Evolutionary conservation across 1,140 invertebrate species (phyloP).

Genomic region (Lordiphosa stackelbergi): DNA sequence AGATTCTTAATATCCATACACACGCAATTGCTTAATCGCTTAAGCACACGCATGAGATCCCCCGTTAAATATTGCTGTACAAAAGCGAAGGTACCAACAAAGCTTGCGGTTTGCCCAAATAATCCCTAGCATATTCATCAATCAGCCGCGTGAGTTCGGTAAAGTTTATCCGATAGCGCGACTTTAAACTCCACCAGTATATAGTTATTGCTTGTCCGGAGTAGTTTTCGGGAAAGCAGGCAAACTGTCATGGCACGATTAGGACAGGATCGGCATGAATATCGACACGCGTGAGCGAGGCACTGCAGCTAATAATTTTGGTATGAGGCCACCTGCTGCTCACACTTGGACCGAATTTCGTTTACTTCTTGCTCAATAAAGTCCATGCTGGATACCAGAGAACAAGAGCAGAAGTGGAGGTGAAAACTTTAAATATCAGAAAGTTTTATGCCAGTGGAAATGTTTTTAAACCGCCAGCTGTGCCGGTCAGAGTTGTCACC

Average conservation of each 20-base stretch:
- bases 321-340: conserved; percentile 81
- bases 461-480: too few relatives aligned
- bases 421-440: too few relatives aligned
- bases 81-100: conserved; percentile 80
- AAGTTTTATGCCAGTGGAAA: too few relatives aligned
- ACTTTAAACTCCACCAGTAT: conserved; percentile 86
- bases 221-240: conserved; percentile 82
- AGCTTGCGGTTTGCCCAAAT: conserved; percentile 81
- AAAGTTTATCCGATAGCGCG: conserved; percentile 83
- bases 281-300: conserved; percentile 79
- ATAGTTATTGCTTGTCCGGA: conserved; percentile 81
- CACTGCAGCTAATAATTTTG: conserved; percentile 82
- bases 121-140: conserved; percentile 81
- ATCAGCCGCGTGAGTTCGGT: conserved; percentile 81
- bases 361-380: conserved; percentile 82
- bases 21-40: conserved; percentile 84
- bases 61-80: conserved; percentile 84
- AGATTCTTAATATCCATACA: conserved; percentile 72
- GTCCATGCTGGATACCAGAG: conserved; percentile 79
- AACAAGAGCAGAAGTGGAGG: too few relatives aligned
- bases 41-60: conserved; percentile 86
- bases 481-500: too few relatives aligned
- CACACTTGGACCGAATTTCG: conserved; percentile 82
- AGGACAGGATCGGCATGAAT: conserved; percentile 79
- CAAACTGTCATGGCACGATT: conserved; percentile 82